Percentiles rank a stretch among this genome's conserved stretches.
Conservation (phyloP, 2,888 invertebrate genomes). For the Leptopilina syphax region DNA sequence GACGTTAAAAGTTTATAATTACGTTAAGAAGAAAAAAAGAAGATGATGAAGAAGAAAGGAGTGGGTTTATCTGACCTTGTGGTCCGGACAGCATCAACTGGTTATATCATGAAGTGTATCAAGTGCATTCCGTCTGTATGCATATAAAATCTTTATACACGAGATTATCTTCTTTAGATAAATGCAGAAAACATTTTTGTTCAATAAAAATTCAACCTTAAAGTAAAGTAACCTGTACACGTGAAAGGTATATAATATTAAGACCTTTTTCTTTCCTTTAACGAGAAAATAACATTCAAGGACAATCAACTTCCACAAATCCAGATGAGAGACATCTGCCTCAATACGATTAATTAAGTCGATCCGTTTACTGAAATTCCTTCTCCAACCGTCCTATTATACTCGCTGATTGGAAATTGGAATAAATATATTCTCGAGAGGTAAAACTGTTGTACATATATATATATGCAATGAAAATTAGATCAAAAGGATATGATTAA, state of each 20-base stretch:
- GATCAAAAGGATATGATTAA: too few relatives aligned
- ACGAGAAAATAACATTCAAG: neutral
- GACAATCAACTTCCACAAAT: constrained; percentile 11
- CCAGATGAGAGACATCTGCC: constrained; percentile 13
- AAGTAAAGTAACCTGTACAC: neutral
- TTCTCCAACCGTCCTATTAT: too few relatives aligned
- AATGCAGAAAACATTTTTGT: neutral
- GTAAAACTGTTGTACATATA: too few relatives aligned
- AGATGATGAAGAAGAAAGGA: neutral
- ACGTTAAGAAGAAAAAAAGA: neutral
- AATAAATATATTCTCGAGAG: too few relatives aligned
- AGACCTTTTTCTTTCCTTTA: neutral
- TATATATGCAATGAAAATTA: too few relatives aligned
- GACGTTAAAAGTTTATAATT: neutral
- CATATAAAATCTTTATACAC: constrained; percentile 18
- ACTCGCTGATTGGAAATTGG: too few relatives aligned
- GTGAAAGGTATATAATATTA: neutral
- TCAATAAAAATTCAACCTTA: neutral
- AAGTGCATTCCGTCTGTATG: neutral
- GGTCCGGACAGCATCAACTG: neutral
- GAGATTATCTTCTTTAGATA: constrained; percentile 5
- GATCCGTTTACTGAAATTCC: neutral
- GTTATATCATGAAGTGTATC: neutral
- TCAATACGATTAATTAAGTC: constrained; percentile 14
- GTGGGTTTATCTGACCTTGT: constrained; percentile 15